Evolutionary conservation across 2,797 vertebrate genomes (phyloP).

Genomic region (Melopsittacus undulatus): DNA sequence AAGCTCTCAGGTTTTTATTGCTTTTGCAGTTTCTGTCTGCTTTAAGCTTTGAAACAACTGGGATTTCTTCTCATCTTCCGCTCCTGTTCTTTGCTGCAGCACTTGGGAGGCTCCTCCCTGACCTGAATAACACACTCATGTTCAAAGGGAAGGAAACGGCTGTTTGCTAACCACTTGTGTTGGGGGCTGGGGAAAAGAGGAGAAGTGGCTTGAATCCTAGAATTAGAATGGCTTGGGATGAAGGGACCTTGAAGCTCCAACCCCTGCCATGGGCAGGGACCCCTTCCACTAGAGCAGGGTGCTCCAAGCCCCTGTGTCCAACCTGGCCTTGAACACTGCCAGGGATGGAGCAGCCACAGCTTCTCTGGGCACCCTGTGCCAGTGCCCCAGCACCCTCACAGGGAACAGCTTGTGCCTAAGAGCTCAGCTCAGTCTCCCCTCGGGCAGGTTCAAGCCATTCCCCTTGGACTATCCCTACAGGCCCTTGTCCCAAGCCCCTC

Average conservation of each 20-base stretch:
- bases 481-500: no score
- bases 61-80: neutral
- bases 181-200: neutral
- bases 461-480: no score
- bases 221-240: neutral
- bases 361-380: no score
- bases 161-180: neutral
- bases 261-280: neutral
- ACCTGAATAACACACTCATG: neutral
- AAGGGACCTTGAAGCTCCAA: neutral
- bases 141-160: neutral
- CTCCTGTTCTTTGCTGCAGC: neutral
- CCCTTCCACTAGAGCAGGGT: no score
- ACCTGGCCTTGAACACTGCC: no score
- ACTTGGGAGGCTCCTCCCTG: neutral
- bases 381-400: no score
- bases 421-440: no score
- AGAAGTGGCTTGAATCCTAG: neutral
- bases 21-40: neutral
- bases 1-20: neutral
- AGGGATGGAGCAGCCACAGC: no score
- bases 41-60: neutral
- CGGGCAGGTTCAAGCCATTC: no score
- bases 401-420: no score
- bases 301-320: neutral